These are phyloP conservation scores for Spheniscus humboldti DNA, from an alignment of 2,797 vertebrate species.

Conservation along the genomic window DNA sequence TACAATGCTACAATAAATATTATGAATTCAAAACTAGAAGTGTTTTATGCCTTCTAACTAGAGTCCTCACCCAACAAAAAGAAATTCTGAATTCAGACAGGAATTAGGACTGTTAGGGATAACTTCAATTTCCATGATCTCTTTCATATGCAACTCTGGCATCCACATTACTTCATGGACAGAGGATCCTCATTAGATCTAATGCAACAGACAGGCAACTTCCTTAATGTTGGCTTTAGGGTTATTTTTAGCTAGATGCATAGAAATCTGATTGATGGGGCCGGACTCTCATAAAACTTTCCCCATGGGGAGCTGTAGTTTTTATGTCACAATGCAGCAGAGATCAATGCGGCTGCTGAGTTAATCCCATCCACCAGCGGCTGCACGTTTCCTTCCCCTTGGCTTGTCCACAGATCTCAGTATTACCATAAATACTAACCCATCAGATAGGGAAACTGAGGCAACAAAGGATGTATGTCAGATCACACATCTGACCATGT, in stretches of 20 bases:
- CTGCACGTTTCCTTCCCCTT: background rate
- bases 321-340: background rate
- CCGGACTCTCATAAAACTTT: background rate
- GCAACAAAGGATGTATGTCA: background rate
- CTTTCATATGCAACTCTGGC: background rate
- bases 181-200: background rate
- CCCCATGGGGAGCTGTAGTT: background rate
- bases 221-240: background rate
- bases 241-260: background rate
- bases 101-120: background rate
- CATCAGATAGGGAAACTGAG: background rate
- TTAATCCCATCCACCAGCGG: background rate
- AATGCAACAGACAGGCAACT: background rate
- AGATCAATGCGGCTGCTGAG: background rate
- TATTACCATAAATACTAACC: background rate
- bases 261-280: background rate
- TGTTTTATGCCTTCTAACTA: background rate
- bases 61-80: background rate
- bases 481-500: accelerated
- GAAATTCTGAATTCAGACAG: background rate
- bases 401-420: background rate
- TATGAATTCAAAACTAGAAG: background rate
- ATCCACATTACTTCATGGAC: background rate
- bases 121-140: background rate
- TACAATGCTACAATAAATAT: background rate